Evolutionary conservation across 2,888 invertebrate genomes (phyloP).

Genomic region (Globia sparganii): DNA sequence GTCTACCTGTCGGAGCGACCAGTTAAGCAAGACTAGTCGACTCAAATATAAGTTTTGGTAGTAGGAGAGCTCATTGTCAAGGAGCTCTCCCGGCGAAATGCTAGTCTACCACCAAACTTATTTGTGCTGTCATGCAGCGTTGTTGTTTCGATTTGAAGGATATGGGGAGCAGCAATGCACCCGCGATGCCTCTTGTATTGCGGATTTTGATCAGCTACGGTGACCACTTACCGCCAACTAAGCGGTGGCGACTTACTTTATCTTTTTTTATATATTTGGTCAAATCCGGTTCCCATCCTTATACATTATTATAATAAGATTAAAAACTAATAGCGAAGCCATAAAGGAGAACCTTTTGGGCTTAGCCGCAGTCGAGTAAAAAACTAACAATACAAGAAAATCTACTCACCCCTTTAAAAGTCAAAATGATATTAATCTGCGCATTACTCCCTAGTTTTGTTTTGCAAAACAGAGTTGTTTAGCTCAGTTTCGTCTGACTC

Average conservation of each 20-base stretch:
- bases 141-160: background rate
- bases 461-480: conserved; percentile 29
- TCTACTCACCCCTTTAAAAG: conserved; percentile 6
- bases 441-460: conserved; percentile 35
- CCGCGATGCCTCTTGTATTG: background rate
- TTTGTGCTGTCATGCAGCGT: background rate
- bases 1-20: background rate
- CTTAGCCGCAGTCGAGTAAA: background rate
- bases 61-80: background rate
- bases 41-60: background rate
- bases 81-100: background rate
- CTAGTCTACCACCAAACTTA: background rate
- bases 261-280: background rate
- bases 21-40: background rate
- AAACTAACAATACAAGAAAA: background rate
- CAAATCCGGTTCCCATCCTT: background rate
- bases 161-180: background rate
- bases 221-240: background rate
- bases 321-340: background rate
- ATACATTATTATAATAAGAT: background rate
- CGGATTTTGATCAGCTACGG: background rate
- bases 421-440: conserved; percentile 24
- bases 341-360: background rate
- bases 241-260: background rate
- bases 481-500: conserved; percentile 38